Percentiles rank a stretch among this genome's conserved stretches.
Evolutionary conservation across 2,888 invertebrate genomes (phyloP).

Genomic region (Idaea biselata): DNA sequence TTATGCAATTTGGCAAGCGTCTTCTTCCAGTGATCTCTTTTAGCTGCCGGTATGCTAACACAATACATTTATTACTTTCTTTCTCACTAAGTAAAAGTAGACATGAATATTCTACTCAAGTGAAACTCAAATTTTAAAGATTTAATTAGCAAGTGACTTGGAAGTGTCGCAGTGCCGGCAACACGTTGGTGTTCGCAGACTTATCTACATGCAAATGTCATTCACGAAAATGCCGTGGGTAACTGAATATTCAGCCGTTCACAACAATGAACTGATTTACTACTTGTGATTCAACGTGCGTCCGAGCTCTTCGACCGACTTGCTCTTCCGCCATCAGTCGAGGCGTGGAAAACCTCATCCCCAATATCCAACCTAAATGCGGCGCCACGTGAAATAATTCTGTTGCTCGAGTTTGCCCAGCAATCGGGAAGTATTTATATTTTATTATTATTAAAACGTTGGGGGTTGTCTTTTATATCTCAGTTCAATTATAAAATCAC

Average conservation of each 20-base stretch:
- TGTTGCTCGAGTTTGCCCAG: conserved; percentile 38
- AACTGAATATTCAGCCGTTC: conserved; percentile 62
- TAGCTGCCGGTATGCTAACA: too few relatives aligned
- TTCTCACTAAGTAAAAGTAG: too few relatives aligned
- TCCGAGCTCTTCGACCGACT: conserved; percentile 56
- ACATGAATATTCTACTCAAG: too few relatives aligned
- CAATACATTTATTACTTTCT: too few relatives aligned
- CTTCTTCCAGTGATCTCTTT: too few relatives aligned
- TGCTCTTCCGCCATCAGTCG: conserved; percentile 47
- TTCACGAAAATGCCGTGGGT: conserved; percentile 49
- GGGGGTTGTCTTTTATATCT: background rate
- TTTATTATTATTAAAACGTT: background rate
- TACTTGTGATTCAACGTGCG: conserved; percentile 68
- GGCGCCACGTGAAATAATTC: conserved; percentile 34
- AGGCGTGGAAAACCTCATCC: conserved; percentile 40
- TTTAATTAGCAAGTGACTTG: conserved; percentile 2
- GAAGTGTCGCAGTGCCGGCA: conserved; percentile 15
- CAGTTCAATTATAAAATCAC: conserved; percentile 37
- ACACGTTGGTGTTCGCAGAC: conserved; percentile 38
- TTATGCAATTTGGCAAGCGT: too few relatives aligned
- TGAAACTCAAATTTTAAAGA: too few relatives aligned
- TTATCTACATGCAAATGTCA: conserved; percentile 53
- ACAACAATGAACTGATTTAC: conserved; percentile 69
- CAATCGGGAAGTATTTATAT: conserved; percentile 15
- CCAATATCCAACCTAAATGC: conserved; percentile 47